Conservation (phyloP, 2,797 vertebrate genomes). For the Alcedo atthis region DNA sequence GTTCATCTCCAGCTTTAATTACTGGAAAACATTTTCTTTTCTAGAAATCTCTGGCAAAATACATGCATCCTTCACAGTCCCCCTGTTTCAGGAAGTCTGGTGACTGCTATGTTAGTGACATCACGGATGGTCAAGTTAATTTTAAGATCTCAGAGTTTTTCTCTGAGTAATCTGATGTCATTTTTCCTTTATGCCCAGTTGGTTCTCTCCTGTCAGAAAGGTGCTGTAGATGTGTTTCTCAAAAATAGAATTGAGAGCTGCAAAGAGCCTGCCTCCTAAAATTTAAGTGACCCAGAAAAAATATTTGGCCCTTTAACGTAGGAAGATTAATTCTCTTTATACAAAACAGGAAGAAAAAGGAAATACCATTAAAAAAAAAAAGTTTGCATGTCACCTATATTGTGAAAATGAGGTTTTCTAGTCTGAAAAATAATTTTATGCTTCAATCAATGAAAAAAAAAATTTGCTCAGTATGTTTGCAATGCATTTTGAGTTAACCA, state of each 20-base stretch:
- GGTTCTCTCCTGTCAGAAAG: neutral
- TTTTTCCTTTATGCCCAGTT: neutral
- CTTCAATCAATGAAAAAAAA: neutral
- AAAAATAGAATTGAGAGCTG: neutral
- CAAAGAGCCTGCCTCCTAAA: neutral
- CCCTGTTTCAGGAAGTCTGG: neutral
- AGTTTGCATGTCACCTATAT: neutral
- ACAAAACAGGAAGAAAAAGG: neutral
- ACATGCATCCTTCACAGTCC: constrained; percentile 26
- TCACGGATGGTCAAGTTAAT: constrained; percentile 23
- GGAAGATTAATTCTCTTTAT: neutral
- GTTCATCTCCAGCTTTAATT: constrained; percentile 56
- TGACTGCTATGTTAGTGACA: constrained; percentile 34
- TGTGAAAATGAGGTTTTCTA: neutral
- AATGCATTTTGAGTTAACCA: neutral
- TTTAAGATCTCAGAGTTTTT: neutral
- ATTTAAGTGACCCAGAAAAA: neutral
- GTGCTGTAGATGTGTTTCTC: neutral
- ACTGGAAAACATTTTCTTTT: constrained; percentile 39
- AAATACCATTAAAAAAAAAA: neutral
- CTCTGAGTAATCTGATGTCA: neutral
- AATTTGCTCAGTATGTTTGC: neutral
- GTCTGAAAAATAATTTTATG: neutral
- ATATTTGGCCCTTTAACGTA: neutral
- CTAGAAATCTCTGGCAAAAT: constrained; percentile 31